Conservation (phyloP, 2,888 invertebrate genomes). For the Cryptus viduatorius region DNA sequence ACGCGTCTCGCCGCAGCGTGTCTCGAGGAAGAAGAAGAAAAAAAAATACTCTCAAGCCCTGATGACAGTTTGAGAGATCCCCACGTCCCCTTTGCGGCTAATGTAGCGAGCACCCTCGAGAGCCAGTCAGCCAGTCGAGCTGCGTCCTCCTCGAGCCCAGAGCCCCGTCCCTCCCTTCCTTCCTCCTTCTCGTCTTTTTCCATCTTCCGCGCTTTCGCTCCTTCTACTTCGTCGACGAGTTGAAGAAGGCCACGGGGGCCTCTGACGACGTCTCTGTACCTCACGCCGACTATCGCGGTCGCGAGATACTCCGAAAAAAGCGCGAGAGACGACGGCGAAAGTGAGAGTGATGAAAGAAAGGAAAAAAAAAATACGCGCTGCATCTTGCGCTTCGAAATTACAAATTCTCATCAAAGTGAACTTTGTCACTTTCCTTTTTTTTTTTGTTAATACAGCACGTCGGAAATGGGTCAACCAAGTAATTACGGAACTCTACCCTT, state of each 20-base stretch:
- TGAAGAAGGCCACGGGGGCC: constrained; percentile 37
- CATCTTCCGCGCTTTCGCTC: constrained; percentile 26
- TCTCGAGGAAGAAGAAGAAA: constrained; percentile 40
- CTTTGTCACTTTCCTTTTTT: not conserved
- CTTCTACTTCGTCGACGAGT: constrained; percentile 23
- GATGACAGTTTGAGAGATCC: constrained; percentile 82
- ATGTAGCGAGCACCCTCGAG: constrained; percentile 74
- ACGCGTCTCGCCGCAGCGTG: constrained; percentile 54
- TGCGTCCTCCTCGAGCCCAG: constrained; percentile 27
- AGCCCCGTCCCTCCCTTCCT: constrained; percentile 44
- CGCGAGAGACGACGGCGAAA: not conserved
- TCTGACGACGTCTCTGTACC: constrained; percentile 24
- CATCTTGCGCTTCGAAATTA: not conserved
- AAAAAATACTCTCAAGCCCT: constrained; percentile 73
- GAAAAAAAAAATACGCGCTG: not conserved
- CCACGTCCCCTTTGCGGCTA: constrained; percentile 76
- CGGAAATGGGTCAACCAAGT: constrained; percentile 13
- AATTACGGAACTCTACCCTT: not conserved
- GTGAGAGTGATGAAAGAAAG: constrained; percentile 3
- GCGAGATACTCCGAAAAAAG: constrained; percentile 32
- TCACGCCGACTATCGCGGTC: not conserved
- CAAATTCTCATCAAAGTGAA: constrained; percentile 14
- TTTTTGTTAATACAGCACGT: not conserved
- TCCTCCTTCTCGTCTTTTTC: constrained; percentile 2
- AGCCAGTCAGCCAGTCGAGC: constrained; percentile 60